These are phyloP conservation scores for Carabus problematicus DNA, from an alignment of 2,888 invertebrate species.

Conservation along the genomic window DNA sequence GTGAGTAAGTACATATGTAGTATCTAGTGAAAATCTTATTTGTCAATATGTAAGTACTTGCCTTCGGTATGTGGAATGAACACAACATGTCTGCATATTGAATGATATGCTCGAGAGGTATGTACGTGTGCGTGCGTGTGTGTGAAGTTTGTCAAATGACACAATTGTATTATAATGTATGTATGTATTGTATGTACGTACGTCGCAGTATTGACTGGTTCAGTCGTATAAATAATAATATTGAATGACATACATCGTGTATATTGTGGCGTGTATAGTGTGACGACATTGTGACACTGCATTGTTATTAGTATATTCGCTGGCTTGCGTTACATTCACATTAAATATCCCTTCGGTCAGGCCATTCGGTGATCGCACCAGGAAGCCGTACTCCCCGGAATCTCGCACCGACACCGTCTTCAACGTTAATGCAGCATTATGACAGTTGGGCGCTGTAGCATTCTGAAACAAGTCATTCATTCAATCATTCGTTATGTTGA, in stretches of 20 bases:
- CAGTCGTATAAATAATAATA: constrained; percentile 29
- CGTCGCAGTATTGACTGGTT: background rate
- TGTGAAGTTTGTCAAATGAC: constrained; percentile 27
- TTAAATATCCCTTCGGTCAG: constrained; percentile 69
- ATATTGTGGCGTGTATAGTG: constrained; percentile 31
- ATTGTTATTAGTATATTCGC: constrained; percentile 54
- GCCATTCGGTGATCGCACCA: constrained; percentile 69
- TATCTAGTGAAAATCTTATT: background rate
- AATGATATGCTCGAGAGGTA: background rate
- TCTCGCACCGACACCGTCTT: constrained; percentile 65
- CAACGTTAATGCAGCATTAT: constrained; percentile 67
- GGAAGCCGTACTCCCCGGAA: constrained; percentile 69
- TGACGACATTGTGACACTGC: constrained; percentile 34
- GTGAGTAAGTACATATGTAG: background rate
- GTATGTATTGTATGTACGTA: constrained; percentile 16
- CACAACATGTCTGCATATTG: background rate
- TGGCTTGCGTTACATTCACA: constrained; percentile 67
- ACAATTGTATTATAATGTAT: constrained; percentile 8
- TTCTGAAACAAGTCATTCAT: constrained; percentile 59
- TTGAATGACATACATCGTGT: constrained; percentile 31
- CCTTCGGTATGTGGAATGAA: background rate
- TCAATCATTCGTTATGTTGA: too few species aligned
- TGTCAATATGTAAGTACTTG: background rate
- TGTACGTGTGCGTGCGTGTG: background rate
- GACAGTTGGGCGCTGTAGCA: constrained; percentile 65